phyloP scores from a whole-genome alignment of 2,113 vertebrate genomes.

The Pseudopodoces humilis region DNA sequence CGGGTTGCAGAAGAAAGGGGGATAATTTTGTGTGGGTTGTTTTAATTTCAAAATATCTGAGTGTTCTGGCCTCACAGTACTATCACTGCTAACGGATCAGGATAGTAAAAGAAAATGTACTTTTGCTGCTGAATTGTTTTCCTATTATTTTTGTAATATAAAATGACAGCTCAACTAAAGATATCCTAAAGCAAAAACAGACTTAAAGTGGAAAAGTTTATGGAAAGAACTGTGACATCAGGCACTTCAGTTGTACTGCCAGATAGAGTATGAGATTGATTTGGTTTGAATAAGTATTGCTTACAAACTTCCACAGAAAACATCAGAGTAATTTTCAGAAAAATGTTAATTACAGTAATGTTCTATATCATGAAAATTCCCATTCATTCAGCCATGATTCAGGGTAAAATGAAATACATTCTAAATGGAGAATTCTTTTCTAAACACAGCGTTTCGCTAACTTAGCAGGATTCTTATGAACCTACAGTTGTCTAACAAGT shows the following conservation, averaged over 20 bases:
- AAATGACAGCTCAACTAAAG: neutral
- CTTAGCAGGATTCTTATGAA: neutral
- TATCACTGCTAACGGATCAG: neutral
- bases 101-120: neutral
- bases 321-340: neutral
- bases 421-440: neutral
- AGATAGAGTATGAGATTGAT: neutral
- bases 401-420: neutral
- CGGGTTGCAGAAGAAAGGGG: neutral
- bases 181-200: neutral
- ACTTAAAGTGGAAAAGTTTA: neutral
- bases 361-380: neutral
- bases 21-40: rapidly evolving
- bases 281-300: neutral
- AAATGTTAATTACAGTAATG: neutral
- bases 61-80: neutral
- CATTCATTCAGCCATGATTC: neutral
- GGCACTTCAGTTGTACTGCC: neutral
- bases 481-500: neutral
- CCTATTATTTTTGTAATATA: neutral
- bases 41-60: neutral
- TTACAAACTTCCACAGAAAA: neutral
- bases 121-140: neutral
- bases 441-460: neutral
- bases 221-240: neutral